phyloP scores from a whole-genome alignment of 2,113 vertebrate species.

The Eonycteris spelaea region DNA sequence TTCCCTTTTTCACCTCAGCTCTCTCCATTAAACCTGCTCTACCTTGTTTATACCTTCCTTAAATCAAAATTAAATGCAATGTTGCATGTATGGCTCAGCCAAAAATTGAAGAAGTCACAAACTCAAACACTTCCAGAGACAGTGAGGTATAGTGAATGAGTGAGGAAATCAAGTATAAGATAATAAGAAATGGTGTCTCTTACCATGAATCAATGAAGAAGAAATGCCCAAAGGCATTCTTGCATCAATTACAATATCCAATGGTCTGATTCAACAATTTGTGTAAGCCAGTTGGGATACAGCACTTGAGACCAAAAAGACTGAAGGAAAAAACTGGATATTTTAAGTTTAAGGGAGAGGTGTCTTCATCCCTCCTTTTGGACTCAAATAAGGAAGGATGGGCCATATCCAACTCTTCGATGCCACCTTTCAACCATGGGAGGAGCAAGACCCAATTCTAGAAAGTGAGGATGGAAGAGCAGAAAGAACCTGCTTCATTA shows the following conservation, averaged over 20 bases:
- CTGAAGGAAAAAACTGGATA: background rate
- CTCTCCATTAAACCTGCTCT: background rate
- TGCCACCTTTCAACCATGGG: background rate
- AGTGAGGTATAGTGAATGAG: background rate
- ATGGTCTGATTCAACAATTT: background rate
- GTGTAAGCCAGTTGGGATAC: background rate
- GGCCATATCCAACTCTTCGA: background rate
- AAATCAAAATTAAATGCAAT: background rate
- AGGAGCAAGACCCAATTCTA: accelerated
- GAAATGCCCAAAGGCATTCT: background rate
- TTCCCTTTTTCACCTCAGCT: background rate
- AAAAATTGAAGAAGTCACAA: background rate
- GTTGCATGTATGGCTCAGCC: background rate
- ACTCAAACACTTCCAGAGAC: background rate
- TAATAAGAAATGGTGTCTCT: background rate
- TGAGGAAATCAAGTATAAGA: background rate
- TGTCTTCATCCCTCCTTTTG: background rate
- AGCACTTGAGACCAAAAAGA: background rate
- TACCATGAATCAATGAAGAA: background rate
- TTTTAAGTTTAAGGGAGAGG: background rate
- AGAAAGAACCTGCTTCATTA: background rate
- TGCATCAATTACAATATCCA: background rate
- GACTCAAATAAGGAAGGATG: background rate
- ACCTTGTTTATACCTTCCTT: background rate
- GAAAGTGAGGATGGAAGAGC: background rate